A percentile compares a stretch with the other conserved stretches of the same genome.
phyloP scores from a whole-genome alignment of 2,888 invertebrate species.

The Stegana nigrithorax region DNA sequence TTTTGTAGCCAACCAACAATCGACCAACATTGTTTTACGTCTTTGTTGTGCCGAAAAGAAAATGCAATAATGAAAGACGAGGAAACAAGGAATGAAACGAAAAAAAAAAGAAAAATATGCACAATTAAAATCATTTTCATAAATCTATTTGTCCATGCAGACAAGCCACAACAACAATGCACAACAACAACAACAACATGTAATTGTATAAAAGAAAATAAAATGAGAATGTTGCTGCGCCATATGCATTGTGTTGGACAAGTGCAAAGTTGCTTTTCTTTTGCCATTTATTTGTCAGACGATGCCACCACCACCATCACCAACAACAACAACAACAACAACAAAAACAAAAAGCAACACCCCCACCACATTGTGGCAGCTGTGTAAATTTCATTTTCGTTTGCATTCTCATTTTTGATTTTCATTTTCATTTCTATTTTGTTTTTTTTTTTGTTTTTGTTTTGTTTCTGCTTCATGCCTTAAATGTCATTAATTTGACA shows the following conservation, averaged over 20 bases:
- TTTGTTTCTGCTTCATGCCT: too few relatives aligned
- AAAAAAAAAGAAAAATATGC: neutral
- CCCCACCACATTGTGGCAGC: too few relatives aligned
- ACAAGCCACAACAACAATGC: neutral
- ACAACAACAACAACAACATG: too few relatives aligned
- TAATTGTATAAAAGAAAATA: too few relatives aligned
- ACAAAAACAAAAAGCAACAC: too few relatives aligned
- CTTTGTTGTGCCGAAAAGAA: too few relatives aligned
- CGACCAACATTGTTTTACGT: too few relatives aligned
- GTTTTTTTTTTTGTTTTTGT: neutral
- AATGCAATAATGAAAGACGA: neutral
- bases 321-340: too few relatives aligned
- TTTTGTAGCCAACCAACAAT: too few relatives aligned
- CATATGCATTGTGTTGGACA: neutral
- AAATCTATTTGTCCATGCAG: slow-evolving; percentile 29
- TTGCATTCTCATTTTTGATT: neutral
- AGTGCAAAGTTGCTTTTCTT: neutral
- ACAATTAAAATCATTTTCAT: slow-evolving; percentile 26
- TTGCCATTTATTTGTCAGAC: neutral
- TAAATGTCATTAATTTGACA: neutral
- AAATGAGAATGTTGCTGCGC: neutral
- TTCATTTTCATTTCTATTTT: neutral
- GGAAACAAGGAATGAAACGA: neutral
- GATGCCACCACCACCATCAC: neutral
- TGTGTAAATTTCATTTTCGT: neutral